These are phyloP conservation scores for Sycophila sp. DNA, from an alignment of 1,140 invertebrate genomes.

Conservation along the genomic window DNA sequence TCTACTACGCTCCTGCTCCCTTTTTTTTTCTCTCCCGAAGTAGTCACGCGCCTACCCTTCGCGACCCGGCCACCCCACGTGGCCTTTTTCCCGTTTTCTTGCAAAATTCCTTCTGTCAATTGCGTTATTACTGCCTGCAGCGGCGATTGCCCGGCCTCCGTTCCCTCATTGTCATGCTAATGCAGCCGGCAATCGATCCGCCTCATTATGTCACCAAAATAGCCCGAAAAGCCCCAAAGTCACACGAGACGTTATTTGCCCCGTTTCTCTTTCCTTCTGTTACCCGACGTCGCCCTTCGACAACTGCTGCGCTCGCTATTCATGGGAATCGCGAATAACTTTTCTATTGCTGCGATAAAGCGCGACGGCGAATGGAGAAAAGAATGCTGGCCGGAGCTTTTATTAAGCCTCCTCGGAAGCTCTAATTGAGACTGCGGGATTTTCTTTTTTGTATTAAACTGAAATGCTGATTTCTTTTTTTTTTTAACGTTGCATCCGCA, in stretches of 20 bases:
- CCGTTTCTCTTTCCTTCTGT: neutral
- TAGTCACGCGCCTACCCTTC: neutral
- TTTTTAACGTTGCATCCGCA: too few species aligned
- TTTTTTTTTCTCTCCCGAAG: slow-evolving; percentile 33
- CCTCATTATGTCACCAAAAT: slow-evolving; percentile 60
- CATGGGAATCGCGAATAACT: slow-evolving; percentile 48
- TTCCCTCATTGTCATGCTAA: slow-evolving; percentile 60
- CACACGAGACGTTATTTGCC: slow-evolving; percentile 44
- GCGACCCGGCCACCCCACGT: slow-evolving; percentile 33
- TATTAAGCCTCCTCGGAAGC: too few species aligned
- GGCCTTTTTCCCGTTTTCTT: slow-evolving; percentile 57
- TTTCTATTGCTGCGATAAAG: neutral
- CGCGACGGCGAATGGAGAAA: neutral
- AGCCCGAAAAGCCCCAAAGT: slow-evolving; percentile 47
- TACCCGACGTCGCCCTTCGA: too few species aligned
- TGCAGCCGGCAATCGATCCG: slow-evolving; percentile 59
- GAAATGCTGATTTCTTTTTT: too few species aligned
- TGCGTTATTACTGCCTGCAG: slow-evolving; percentile 51
- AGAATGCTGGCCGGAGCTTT: neutral
- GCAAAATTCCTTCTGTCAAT: slow-evolving; percentile 63
- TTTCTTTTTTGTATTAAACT: too few species aligned
- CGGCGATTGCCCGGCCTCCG: neutral
- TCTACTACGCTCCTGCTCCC: slow-evolving; percentile 43
- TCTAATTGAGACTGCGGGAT: too few species aligned
- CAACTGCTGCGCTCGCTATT: too few species aligned